phyloP scores from a whole-genome alignment of 2,113 vertebrate species.

The Ctenomys sociabilis region DNA sequence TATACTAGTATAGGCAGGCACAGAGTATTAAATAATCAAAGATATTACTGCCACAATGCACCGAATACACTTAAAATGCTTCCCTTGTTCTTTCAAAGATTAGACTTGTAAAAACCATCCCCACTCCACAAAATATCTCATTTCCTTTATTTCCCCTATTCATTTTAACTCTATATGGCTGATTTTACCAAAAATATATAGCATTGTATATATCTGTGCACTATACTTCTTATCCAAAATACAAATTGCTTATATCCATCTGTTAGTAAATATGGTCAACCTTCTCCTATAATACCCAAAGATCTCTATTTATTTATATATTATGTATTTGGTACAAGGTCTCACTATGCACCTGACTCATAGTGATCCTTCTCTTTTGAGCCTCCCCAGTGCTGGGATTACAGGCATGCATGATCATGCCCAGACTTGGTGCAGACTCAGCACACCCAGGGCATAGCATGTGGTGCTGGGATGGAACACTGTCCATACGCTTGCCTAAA shows the following conservation, averaged over 20 bases:
- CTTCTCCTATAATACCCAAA: conserved; percentile 19
- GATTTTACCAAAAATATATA: conserved; percentile 7
- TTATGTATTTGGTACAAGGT: too few relatives aligned
- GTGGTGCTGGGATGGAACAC: too few relatives aligned
- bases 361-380: too few relatives aligned
- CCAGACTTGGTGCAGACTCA: too few relatives aligned
- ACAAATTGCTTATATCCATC: background rate
- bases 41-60: conserved; percentile 15
- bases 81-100: conserved; percentile 25
- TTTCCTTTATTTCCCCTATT: conserved; percentile 15
- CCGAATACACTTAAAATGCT: conserved; percentile 38
- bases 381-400: too few relatives aligned
- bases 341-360: too few relatives aligned
- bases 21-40: conserved; percentile 23
- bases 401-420: too few relatives aligned
- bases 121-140: background rate
- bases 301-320: too few relatives aligned
- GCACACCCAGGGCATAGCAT: too few relatives aligned
- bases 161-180: background rate
- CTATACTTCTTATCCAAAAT: conserved; percentile 3
- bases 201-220: conserved; percentile 12
- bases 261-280: conserved; percentile 19
- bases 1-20: background rate
- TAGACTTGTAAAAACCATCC: conserved; percentile 39
- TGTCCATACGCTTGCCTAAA: too few relatives aligned